These are phyloP conservation scores for Eristalis pertinax DNA, from an alignment of 2,888 invertebrate genomes.

Conservation along the genomic window DNA sequence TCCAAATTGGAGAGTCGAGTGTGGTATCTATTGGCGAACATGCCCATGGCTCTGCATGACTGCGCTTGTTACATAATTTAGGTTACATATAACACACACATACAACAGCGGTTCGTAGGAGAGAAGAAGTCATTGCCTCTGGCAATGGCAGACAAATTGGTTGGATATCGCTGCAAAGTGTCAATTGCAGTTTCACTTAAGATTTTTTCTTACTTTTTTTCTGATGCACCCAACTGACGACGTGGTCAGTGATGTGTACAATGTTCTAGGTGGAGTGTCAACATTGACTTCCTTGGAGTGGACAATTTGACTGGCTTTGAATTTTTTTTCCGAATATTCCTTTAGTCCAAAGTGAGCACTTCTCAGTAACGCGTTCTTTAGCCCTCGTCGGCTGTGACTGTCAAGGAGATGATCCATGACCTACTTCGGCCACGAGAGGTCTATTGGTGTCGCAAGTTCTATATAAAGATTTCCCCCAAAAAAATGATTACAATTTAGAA, in stretches of 20 bases:
- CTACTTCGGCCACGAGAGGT: too few relatives aligned
- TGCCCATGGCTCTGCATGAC: neutral
- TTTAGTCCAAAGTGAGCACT: too few relatives aligned
- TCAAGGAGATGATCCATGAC: too few relatives aligned
- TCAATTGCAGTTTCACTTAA: neutral
- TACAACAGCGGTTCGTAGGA: neutral
- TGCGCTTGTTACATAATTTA: conserved; percentile 16
- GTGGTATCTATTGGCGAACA: neutral
- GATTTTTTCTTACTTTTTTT: neutral
- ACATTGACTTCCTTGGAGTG: neutral
- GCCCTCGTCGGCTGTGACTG: too few relatives aligned
- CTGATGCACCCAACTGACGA: neutral
- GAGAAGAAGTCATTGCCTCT: conserved; percentile 33
- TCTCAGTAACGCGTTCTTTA: too few relatives aligned
- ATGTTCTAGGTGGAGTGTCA: neutral
- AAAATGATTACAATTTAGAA: too few relatives aligned
- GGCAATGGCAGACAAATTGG: conserved; percentile 1
- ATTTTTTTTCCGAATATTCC: too few relatives aligned
- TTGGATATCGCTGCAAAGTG: neutral
- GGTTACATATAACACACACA: conserved; percentile 22
- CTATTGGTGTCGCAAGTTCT: too few relatives aligned
- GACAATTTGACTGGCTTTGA: neutral
- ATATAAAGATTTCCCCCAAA: too few relatives aligned
- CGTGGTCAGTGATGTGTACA: neutral
- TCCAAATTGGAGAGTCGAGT: neutral